A percentile compares a stretch with the other conserved stretches of the same genome.
Evolutionary conservation across 2,888 invertebrate species (phyloP).

Genomic region (Aporophyla lueneburgensis): DNA sequence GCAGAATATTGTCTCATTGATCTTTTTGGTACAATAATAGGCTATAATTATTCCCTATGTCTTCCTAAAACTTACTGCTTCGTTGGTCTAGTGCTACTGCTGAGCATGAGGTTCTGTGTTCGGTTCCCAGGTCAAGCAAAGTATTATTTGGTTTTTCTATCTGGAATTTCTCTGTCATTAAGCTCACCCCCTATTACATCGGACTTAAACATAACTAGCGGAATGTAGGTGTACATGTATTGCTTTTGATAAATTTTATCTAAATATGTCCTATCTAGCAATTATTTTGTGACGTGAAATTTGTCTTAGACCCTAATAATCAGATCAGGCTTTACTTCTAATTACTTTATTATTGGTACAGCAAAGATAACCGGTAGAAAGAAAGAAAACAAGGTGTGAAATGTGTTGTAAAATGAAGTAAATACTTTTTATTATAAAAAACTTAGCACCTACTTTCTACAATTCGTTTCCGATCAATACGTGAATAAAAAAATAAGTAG

Average conservation of each 20-base stretch:
- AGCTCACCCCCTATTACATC: too few relatives aligned
- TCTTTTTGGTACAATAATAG: background rate
- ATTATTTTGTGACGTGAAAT: background rate
- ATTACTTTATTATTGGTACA: background rate
- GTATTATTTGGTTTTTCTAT: too few relatives aligned
- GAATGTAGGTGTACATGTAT: too few relatives aligned
- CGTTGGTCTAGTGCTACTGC: too few relatives aligned
- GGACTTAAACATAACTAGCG: too few relatives aligned
- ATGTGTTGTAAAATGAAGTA: background rate
- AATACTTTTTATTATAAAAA: background rate
- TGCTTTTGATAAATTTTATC: too few relatives aligned
- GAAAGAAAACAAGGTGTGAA: slow-evolving; percentile 1
- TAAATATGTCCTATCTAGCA: background rate
- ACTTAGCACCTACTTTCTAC: slow-evolving; percentile 13
- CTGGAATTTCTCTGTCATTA: too few relatives aligned
- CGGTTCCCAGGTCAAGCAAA: too few relatives aligned
- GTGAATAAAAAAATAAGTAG: slow-evolving; percentile 29
- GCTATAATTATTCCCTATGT: too few relatives aligned
- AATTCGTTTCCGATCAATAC: slow-evolving; percentile 36
- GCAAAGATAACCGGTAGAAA: background rate
- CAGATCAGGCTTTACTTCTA: background rate
- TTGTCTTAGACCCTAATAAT: background rate
- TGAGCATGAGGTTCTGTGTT: too few relatives aligned
- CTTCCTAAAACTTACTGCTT: too few relatives aligned
- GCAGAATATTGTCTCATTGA: background rate